Base-by-base conservation (phyloP, 2,888 invertebrate species). In the Drepana falcataria region DNA sequence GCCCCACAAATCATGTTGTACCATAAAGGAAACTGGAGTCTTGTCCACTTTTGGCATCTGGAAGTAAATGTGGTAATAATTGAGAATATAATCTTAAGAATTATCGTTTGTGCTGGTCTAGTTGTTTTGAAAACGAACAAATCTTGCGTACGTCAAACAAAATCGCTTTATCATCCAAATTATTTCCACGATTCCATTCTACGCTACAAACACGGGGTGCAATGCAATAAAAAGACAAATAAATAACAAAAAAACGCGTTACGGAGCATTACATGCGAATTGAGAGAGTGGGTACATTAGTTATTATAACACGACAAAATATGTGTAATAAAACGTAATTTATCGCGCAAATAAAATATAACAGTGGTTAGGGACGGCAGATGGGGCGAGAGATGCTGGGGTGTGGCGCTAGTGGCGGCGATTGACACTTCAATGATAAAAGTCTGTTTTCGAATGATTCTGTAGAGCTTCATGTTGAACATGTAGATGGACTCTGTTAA, bases 241-340 rank as follows among this genome's bases (percentile, higher is more conserved):
- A 88, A 87, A 85, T 82, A 88, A 87, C 77, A 77, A 83, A 84
- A 80, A 76, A 77, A 73, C 75, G 78, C 83, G 86, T 84, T 79
- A 83, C 81, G 86, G 76, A 74, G 83, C 85, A 87, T 90, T 87
- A 89, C 91, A 88, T 79, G 84, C 81, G 86, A 86, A 87, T 87
- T 87, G 87, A 85, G 87, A 85, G 87, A 86, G 85, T 82, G 80
- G 86, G 85, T 91, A 88, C 91, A 91, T 91, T 91, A 91, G 91
- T 91, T 91, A 91, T 91, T 90, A 91, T 91, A 91, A 89, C 91
- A 90, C 91, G 89, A 91, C 91, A 91, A 91, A 91, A 91, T 91
- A 91, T 91, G 90, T 91, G 91, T 87, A 91, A 91, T 91, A 91
- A 91, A 91, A 91, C 68, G 84, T 88, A 83, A 91, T 91, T 91